These are phyloP conservation scores for Amphiprion percula DNA, from an alignment of 2,113 vertebrate species.

Conservation along the genomic window DNA sequence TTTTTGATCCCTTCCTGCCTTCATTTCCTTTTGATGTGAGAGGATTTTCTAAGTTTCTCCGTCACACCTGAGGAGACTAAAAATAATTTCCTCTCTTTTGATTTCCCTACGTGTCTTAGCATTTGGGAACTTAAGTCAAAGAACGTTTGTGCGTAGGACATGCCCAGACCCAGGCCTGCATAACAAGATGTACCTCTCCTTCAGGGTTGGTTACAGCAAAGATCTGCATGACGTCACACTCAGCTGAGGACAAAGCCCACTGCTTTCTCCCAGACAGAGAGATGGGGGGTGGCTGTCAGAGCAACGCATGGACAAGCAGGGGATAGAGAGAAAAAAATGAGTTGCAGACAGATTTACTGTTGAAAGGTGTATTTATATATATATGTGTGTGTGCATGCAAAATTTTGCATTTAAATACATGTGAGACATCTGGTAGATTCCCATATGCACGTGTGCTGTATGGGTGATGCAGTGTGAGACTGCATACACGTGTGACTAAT, in stretches of 20 bases:
- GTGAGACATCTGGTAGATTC: slow-evolving; percentile 42
- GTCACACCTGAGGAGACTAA: slow-evolving; percentile 15
- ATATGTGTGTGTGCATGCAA: slow-evolving; percentile 6
- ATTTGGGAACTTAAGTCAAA: slow-evolving; percentile 24
- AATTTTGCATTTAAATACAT: slow-evolving; percentile 37
- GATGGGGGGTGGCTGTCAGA: slow-evolving; percentile 59
- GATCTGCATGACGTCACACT: slow-evolving; percentile 78
- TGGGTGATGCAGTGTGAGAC: slow-evolving; percentile 48
- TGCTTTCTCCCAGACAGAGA: slow-evolving; percentile 75
- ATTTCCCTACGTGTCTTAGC: background rate
- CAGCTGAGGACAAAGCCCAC: slow-evolving; percentile 83
- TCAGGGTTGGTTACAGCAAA: slow-evolving; percentile 64
- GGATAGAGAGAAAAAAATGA: slow-evolving; percentile 40
- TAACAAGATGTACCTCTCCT: slow-evolving; percentile 62
- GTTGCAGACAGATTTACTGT: slow-evolving; percentile 53
- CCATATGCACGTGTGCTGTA: slow-evolving; percentile 50
- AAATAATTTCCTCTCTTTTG: background rate
- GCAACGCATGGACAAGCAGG: slow-evolving; percentile 54
- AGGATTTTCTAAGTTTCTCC: slow-evolving; percentile 16
- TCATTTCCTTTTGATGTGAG: slow-evolving; percentile 9
- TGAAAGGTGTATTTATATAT: slow-evolving; percentile 13
- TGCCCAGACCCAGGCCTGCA: slow-evolving; percentile 53
- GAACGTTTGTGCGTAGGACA: slow-evolving; percentile 41
- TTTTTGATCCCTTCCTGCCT: background rate
- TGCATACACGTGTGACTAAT: slow-evolving; percentile 55